Evolutionary conservation across 2,797 vertebrate species (phyloP), one percentile per base, ranked within the genome.

Genomic region (Lophotriccus pileatus): DNA sequence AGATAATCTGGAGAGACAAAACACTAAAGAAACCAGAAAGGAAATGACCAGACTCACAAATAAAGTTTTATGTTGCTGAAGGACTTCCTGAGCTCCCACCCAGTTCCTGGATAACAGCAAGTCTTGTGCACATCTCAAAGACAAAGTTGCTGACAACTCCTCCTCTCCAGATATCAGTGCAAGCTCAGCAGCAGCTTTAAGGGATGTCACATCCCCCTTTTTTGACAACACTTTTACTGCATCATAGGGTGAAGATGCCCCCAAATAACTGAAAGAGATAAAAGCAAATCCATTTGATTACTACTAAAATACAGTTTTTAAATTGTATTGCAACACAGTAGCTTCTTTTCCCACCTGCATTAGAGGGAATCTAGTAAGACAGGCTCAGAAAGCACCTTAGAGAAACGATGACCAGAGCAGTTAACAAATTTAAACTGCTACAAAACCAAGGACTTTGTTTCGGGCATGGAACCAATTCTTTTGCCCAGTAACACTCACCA

Each of bases 201-300:
- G 98, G 2, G 99, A 99, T 10, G 96, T 11, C 25, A 97, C 73
- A 32, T 99, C 99, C 3, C 98, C 99, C 95, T 99, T 99, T 97
- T 98, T 99, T 82, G 99, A 97, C 80, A 99, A 91, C 44, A 99
- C 99, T 95, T 99, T 99, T 67, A 98, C 99, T 0, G 99, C 99
- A 47, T 99, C 99, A 9, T 99, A 99, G 63, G 98, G 97, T 27
- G 98, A 98, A 6, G 98, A 97, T 5, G 98, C 98, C 4, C 99
- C 99, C 50, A 99, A 97, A 87, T 99, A 98, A 96, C 99, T 99
- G 91, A 11, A 59, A 97, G 72, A 82, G 27, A 95, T 12, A 73
- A 87, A 68, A 78, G 60, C 20, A 87, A 64, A 63, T 60, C 5
- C 6, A 52, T 11, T 18, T 47, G 15, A 59, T 72, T 22, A n/a